Conservation (phyloP, 2,113 vertebrate genomes). For the Campylomormyrus numenius region DNA sequence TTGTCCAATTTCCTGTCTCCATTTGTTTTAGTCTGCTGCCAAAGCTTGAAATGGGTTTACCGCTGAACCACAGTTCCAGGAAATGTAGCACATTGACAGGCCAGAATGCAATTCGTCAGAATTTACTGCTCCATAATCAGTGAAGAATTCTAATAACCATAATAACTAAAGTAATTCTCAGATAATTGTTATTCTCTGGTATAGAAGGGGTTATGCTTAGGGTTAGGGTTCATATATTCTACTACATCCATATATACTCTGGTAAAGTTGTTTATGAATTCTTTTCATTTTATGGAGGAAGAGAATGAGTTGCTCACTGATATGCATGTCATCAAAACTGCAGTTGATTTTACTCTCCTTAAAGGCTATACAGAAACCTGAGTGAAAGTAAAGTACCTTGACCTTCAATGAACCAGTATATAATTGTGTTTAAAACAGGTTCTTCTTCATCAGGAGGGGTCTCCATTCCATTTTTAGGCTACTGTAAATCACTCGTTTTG, state of each 20-base stretch:
- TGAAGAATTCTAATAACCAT: conserved; percentile 12
- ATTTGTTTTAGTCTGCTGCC: neutral
- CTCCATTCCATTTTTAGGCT: neutral
- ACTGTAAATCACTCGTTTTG: neutral
- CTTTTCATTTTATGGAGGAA: neutral
- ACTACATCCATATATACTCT: neutral
- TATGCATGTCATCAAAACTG: neutral
- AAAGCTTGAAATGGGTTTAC: conserved; percentile 22
- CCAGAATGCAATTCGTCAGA: neutral
- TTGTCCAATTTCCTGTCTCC: conserved; percentile 28
- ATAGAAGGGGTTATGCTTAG: neutral
- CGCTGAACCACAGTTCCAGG: neutral
- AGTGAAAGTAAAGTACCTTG: neutral
- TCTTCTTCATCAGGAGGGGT: neutral
- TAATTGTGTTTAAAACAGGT: neutral
- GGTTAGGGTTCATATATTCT: neutral
- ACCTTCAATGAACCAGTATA: neutral
- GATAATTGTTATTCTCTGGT: neutral
- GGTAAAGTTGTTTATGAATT: neutral
- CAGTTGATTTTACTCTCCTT: neutral
- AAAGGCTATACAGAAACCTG: neutral
- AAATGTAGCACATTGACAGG: conserved; percentile 21
- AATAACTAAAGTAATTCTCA: neutral
- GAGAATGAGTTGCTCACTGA: neutral
- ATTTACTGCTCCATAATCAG: conserved; percentile 17